These are phyloP conservation scores for Micronisus gabar DNA, from an alignment of 2,113 vertebrate species.

Conservation along the genomic window DNA sequence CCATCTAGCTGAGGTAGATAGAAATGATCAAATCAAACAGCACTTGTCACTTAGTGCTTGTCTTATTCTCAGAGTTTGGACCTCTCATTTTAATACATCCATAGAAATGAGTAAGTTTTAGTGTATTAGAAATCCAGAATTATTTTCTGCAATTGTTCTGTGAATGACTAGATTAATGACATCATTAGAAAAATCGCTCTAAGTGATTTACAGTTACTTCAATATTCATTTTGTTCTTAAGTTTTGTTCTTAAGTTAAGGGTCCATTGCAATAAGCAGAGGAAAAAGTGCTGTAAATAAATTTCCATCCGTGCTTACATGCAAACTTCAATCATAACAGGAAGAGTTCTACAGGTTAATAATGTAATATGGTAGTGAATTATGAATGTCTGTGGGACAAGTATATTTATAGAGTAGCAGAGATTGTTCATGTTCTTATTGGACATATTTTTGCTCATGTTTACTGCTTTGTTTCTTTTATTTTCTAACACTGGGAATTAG, in stretches of 20 bases:
- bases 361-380: background rate
- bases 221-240: constrained; percentile 2
- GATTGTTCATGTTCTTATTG: background rate
- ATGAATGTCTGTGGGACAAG: background rate
- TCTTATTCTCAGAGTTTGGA: background rate
- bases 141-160: background rate
- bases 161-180: background rate
- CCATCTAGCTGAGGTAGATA: background rate
- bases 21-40: background rate
- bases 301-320: background rate
- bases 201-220: background rate
- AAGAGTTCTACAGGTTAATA: background rate
- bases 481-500: background rate
- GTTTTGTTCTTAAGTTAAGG: background rate
- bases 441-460: background rate
- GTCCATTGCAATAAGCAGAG: background rate
- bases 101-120: background rate
- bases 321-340: background rate
- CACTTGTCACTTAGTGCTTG: background rate
- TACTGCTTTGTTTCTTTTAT: background rate
- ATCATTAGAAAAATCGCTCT: background rate
- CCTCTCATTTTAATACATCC: background rate
- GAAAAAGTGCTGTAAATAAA: background rate
- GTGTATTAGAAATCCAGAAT: background rate
- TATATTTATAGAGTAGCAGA: background rate